These are phyloP conservation scores for Gordius sp. DNA, from an alignment of 2,888 invertebrate genomes.

Conservation along the genomic window DNA sequence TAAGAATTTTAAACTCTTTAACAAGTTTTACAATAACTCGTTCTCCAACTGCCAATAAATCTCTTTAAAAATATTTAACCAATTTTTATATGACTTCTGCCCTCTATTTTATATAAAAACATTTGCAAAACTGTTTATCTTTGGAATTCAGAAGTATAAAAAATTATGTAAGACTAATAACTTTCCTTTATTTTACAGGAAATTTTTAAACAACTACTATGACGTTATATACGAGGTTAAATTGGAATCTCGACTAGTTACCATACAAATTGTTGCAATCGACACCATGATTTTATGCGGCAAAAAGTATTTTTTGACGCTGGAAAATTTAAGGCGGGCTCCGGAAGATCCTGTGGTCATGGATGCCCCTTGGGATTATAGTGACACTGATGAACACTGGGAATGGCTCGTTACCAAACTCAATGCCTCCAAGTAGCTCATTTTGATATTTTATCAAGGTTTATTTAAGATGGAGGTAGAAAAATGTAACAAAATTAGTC, in stretches of 20 bases:
- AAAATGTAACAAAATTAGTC: too few species aligned
- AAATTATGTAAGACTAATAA: neutral
- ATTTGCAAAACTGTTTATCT: too few species aligned
- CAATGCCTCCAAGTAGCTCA: neutral
- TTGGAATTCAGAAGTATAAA: slow-evolving; percentile 1
- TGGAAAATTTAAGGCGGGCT: neutral
- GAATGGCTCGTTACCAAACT: neutral
- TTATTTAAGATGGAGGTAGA: too few species aligned
- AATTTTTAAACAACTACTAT: neutral
- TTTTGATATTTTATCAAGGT: too few species aligned
- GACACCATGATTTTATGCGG: slow-evolving; percentile 33
- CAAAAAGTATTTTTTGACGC: slow-evolving; percentile 24
- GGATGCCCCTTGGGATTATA: neutral
- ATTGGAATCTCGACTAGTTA: too few species aligned
- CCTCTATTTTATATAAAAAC: too few species aligned
- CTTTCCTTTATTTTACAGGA: neutral
- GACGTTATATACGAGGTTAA: too few species aligned
- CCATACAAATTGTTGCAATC: slow-evolving; percentile 30
- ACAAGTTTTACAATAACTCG: too few species aligned
- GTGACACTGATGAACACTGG: neutral
- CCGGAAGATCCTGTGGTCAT: neutral
- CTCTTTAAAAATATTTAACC: too few species aligned
- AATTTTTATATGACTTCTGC: too few species aligned
- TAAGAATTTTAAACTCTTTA: too few species aligned
- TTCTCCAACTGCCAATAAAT: too few species aligned